Evolutionary conservation across 2,888 invertebrate genomes (phyloP), one percentile per base, ranked within the genome.

Genomic region (Scelioninae gen. 1): DNA sequence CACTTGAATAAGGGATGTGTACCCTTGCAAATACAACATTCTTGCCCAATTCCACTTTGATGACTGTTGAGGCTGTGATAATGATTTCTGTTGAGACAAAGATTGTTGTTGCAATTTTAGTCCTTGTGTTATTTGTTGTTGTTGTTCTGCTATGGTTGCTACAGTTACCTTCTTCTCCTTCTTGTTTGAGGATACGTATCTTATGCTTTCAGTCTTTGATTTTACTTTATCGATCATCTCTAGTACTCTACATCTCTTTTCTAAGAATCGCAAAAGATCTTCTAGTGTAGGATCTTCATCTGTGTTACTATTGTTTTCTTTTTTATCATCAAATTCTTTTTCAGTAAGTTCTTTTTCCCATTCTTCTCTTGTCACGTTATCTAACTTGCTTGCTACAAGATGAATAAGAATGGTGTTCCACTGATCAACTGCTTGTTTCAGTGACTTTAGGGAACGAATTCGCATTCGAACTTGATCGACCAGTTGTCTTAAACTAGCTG

Each of bases 391-490:
- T 1, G 13, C 34, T 10, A 65, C 23, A 3, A 65, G 11, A 16
- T 49, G 34, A 34, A 65, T 16, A 15, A 65, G 49, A 31, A 63
- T 60, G 31, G 45, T 45, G 15, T 60, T 45, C 60, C 60, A 60
- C n/a, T 60, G 29, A 0, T 60, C 31, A 6, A 63, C 49, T 2
- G 13, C 3, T 49, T 63, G 3, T 16, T 29, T 29, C 8, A 63
- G 13, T 8, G 63, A 65, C 45, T 65, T 11, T 16, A 65, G 34
- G 2, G 63, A 65, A 34, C 63, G 49, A 29, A 13, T 8, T 16
- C 13, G 63, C 23, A 31, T 49, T n/a, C 55, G 49, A n/a, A 11
- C 53, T 4, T 60, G n/a, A 11, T 77, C 62, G 15, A 77, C 60
- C 16, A 77, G 11, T 8, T 40, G 34, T 29, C 76, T 51, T 6